Base-by-base conservation (phyloP, 2,888 invertebrate genomes). In the Conchocele bisecta region DNA sequence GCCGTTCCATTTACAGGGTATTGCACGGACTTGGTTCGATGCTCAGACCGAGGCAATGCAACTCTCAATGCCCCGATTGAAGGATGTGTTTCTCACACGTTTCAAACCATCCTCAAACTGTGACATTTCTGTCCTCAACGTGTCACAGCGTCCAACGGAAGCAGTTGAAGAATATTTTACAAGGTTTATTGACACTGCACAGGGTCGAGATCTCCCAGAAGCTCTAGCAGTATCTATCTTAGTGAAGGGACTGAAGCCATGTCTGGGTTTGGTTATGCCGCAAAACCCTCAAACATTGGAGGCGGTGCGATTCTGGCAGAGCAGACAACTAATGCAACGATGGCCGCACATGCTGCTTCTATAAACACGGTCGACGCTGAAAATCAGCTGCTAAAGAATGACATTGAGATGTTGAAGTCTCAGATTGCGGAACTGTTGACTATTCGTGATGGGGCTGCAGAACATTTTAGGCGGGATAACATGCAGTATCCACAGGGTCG, bases 271-370 rank as follows among this genome's bases (percentile, higher is more conserved):
- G 17, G 50, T 50, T 15, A 28, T 50, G 50, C 50, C 50, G 7
- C 3, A 50, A n/a, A 50, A 50, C 17, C 50, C 50, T 50, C 50
- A 50, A 50, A 50, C 50, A 7, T 28, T 50, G 17, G 50, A 50
- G 17, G 29, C 28, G 4, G 17, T 50, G 50, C n/a, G 50, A 31
- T 50, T 4, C n/a, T 28, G 7, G 29, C 50, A 3, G 29, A 50
- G 15, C 50, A 50, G 20, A 50, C 50, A 5, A 28, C 50, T n/a
- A 50, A 28, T 5, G 50, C n/a, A n/a, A n/a, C n/a, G n/a, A n/a
- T n/a, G n/a, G n/a, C n/a, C n/a, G n/a, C n/a, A n/a, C n/a, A n/a
- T n/a, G n/a, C n/a, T n/a, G n/a, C n/a, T n/a, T n/a, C n/a, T n/a
- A n/a, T n/a, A n/a, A n/a, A n/a, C n/a, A n/a, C n/a, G n/a, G n/a